A percentile compares a stretch with the other conserved stretches of the same genome.
These are phyloP conservation scores for Clusia tigrina DNA, from an alignment of 2,888 invertebrate genomes.

Conservation along the genomic window DNA sequence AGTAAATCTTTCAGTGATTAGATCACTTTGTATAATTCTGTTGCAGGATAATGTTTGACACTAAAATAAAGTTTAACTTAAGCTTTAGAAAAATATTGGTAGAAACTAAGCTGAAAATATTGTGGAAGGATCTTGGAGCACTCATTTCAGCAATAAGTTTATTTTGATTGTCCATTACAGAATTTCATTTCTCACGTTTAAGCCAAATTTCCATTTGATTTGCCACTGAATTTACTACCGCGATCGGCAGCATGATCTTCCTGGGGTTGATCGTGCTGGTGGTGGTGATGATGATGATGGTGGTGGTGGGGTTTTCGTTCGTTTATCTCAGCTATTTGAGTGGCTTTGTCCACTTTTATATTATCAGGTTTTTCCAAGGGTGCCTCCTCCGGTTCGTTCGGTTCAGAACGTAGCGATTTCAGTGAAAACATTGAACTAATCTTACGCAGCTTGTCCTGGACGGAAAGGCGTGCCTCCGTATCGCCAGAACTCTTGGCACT, in stretches of 20 bases:
- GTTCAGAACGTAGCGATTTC: slow-evolving; percentile 48
- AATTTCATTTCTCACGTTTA: no score
- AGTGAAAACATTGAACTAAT: slow-evolving; percentile 61
- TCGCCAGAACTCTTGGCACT: slow-evolving; percentile 49
- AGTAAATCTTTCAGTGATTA: no score
- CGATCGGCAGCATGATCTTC: slow-evolving; percentile 25
- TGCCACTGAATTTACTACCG: slow-evolving; percentile 33
- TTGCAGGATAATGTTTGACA: no score
- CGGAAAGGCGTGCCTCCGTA: slow-evolving; percentile 46
- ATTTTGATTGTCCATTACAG: no score
- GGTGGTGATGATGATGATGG: slow-evolving; percentile 43
- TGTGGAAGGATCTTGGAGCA: no score
- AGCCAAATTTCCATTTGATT: slow-evolving; percentile 34
- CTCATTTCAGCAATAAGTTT: no score
- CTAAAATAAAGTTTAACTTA: no score
- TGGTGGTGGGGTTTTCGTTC: slow-evolving; percentile 42
- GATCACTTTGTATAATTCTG: no score
- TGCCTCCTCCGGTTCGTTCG: slow-evolving; percentile 41
- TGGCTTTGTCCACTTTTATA: neutral
- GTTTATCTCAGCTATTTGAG: slow-evolving; percentile 10
- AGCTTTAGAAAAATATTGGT: no score
- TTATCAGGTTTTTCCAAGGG: slow-evolving; percentile 4
- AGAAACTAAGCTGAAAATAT: no score
- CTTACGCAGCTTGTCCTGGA: slow-evolving; percentile 54
- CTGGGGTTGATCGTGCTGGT: slow-evolving; percentile 28